Percentiles rank a stretch among this genome's conserved stretches.
phyloP scores from a whole-genome alignment of 2,113 vertebrate species.

The Motacilla tschutschensis region DNA sequence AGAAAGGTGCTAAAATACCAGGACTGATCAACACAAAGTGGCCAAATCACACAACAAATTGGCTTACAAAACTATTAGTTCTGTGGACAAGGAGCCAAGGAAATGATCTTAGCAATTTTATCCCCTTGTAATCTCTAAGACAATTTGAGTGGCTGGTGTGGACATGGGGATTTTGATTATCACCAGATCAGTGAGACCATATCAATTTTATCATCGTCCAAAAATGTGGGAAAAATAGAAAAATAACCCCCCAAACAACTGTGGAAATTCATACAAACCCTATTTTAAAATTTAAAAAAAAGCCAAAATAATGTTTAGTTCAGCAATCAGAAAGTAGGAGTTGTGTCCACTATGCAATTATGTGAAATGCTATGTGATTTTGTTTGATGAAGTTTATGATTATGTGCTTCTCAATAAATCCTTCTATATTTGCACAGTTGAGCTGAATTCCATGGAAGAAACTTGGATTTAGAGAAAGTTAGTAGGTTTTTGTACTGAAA shows the following conservation, averaged over 20 bases:
- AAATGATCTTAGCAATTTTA: not conserved
- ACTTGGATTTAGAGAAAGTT: not conserved
- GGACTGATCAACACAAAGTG: not conserved
- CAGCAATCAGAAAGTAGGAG: not conserved
- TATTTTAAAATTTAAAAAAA: not conserved
- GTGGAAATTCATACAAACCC: not conserved
- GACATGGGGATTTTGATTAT: not conserved
- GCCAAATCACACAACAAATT: not conserved
- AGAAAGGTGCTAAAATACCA: not conserved
- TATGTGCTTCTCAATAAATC: not conserved
- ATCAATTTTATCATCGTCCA: not conserved
- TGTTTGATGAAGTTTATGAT: not conserved
- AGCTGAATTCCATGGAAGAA: not conserved
- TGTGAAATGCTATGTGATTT: not conserved
- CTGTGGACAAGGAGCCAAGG: not conserved
- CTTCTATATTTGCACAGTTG: not conserved
- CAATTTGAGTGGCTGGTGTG: not conserved
- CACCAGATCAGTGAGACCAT: not conserved
- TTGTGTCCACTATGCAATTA: not conserved
- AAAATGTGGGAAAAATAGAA: not conserved
- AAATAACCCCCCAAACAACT: not conserved
- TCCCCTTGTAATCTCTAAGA: not conserved
- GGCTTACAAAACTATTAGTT: not conserved
- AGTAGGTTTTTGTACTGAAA: not conserved
- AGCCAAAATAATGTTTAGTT: not conserved